Percentiles rank a stretch among this genome's conserved stretches.
These are phyloP conservation scores for Sebastes hopkinsi DNA, from an alignment of 2,797 vertebrate genomes.

Conservation along the genomic window DNA sequence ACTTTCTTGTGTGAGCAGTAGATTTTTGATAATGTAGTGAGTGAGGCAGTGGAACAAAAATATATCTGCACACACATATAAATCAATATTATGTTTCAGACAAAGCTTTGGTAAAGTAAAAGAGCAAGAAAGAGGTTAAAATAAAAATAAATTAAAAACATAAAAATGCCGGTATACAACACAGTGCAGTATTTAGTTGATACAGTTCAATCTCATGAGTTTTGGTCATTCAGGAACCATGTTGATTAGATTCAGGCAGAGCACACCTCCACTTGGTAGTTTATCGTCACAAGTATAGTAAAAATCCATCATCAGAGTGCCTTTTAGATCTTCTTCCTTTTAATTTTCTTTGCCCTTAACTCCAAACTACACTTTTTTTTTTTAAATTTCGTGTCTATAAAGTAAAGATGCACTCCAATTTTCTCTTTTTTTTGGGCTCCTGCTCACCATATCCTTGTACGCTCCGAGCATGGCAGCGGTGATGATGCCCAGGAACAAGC, in stretches of 20 bases:
- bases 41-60: not conserved
- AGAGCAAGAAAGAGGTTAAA: not conserved
- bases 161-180: not conserved
- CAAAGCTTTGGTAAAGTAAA: not conserved
- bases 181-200: not conserved
- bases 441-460: constrained; percentile 88
- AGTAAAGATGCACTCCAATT: not conserved
- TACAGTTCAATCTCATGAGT: not conserved
- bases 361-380: not conserved
- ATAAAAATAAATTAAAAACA: not conserved
- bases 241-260: not conserved
- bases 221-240: not conserved
- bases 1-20: not conserved
- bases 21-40: not conserved
- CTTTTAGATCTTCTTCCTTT: not conserved
- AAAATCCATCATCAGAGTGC: not conserved
- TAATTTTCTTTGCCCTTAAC: not conserved
- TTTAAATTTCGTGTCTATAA: not conserved
- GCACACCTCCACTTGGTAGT: not conserved
- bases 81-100: not conserved
- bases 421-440: not conserved
- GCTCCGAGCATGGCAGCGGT: constrained; percentile 92
- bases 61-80: not conserved
- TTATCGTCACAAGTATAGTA: not conserved
- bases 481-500: constrained; percentile 90